These are phyloP conservation scores for Ciona savignyi DNA, from an alignment of 23 tunicate species.

Conservation along the genomic window DNA sequence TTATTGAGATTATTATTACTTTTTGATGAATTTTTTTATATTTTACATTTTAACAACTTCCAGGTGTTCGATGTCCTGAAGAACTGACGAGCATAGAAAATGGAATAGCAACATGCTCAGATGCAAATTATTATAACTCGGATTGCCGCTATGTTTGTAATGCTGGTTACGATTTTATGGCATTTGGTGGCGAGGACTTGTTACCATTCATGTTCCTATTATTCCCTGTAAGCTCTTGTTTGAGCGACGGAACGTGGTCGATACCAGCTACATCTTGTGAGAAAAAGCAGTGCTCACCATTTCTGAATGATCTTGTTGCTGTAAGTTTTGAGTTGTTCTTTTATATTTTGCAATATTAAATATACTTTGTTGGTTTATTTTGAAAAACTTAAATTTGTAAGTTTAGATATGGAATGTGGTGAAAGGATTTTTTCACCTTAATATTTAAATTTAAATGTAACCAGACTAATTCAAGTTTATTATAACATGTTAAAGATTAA, in stretches of 20 bases:
- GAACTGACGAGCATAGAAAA: conserved; percentile 4
- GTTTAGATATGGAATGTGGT: too few species aligned
- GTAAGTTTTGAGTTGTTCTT: too few species aligned
- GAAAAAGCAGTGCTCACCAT: conserved; percentile 14
- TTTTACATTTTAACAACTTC: too few species aligned
- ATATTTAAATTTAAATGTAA: too few species aligned
- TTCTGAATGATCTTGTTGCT: not conserved
- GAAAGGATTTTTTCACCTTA: too few species aligned
- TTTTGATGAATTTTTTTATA: too few species aligned
- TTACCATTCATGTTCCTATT: not conserved
- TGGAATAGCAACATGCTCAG: conserved; percentile 31
- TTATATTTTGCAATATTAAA: too few species aligned
- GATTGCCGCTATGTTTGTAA: conserved; percentile 43
- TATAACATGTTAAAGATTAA: too few species aligned
- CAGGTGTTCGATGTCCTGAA: conserved; percentile 32
- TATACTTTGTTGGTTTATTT: too few species aligned
- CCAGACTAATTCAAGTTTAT: too few species aligned
- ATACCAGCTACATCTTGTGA: conserved; percentile 7
- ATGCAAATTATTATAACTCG: conserved; percentile 27
- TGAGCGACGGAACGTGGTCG: conserved; percentile 18
- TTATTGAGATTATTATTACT: too few species aligned
- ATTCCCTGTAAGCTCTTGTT: conserved; percentile 7
- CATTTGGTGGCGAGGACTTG: not conserved
- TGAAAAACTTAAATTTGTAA: too few species aligned
- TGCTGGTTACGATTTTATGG: conserved; percentile 46